Evolutionary conservation across 2,797 vertebrate genomes (phyloP).

Genomic region (Sebastes trivittatus): DNA sequence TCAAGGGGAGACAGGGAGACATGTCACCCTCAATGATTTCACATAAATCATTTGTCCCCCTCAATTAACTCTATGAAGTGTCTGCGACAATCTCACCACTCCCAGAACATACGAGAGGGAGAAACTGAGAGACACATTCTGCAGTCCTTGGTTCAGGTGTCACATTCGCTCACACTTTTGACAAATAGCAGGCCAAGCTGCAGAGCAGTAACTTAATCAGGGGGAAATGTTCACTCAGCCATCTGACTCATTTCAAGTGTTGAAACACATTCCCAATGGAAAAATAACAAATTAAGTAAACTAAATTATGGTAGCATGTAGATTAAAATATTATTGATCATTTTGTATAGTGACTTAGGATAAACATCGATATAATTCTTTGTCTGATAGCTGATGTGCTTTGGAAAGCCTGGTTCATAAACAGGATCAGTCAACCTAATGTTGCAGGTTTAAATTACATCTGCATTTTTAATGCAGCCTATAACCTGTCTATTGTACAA

Average conservation of each 20-base stretch:
- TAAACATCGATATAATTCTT: neutral
- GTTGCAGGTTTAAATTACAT: neutral
- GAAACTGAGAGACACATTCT: neutral
- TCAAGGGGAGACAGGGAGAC: slow-evolving; percentile 21
- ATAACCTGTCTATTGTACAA: neutral
- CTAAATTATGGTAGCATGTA: neutral
- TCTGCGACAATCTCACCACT: neutral
- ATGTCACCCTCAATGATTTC: slow-evolving; percentile 28
- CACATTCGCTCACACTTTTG: neutral
- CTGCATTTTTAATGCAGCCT: neutral
- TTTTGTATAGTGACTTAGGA: neutral
- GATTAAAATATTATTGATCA: neutral
- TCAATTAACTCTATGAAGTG: slow-evolving; percentile 32
- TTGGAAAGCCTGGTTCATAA: neutral
- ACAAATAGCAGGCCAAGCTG: neutral
- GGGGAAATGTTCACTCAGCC: neutral
- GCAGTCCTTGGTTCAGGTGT: neutral
- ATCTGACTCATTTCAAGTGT: neutral
- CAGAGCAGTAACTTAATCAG: slow-evolving; percentile 6
- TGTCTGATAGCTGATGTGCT: neutral
- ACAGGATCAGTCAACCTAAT: neutral
- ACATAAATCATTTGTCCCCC: slow-evolving; percentile 32
- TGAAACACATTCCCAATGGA: neutral
- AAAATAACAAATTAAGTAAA: neutral
- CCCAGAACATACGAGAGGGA: neutral